Conservation (phyloP, 2,888 invertebrate species). For the Caenorhabditis sinica region DNA sequence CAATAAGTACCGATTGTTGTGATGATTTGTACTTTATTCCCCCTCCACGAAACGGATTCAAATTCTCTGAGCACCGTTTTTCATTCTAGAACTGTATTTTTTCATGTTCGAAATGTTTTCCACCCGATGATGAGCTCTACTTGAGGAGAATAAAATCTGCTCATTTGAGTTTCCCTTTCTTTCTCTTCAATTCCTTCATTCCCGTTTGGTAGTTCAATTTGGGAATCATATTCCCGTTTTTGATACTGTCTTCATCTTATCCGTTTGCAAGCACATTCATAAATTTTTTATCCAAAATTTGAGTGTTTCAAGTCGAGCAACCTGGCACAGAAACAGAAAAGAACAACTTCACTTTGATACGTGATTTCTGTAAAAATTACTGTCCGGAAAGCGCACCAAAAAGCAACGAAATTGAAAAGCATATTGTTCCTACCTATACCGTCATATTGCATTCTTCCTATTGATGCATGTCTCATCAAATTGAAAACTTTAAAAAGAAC, state of each 20-base stretch:
- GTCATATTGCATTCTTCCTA: not conserved
- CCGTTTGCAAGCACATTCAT: slow-evolving; percentile 35
- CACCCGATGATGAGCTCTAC: slow-evolving; percentile 40
- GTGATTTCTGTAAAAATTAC: not conserved
- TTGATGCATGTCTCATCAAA: not conserved
- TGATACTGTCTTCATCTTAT: slow-evolving; percentile 24
- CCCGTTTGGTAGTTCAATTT: slow-evolving; percentile 29
- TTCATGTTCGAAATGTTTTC: not conserved
- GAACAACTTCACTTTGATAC: not conserved
- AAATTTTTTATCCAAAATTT: not conserved
- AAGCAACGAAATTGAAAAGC: not conserved
- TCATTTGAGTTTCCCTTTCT: slow-evolving; percentile 5
- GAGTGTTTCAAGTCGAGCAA: not conserved
- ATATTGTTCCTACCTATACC: not conserved
- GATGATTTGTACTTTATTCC: slow-evolving; percentile 55
- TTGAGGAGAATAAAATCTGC: too few relatives aligned
- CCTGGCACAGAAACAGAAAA: not conserved
- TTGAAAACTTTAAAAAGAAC: slow-evolving; percentile 1
- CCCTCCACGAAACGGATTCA: not conserved
- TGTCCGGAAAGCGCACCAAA: not conserved
- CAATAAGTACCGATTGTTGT: slow-evolving; percentile 64
- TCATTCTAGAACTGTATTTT: slow-evolving; percentile 1
- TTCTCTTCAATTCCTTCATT: slow-evolving; percentile 32
- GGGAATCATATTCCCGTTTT: not conserved
- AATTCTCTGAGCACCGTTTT: slow-evolving; percentile 7